A percentile compares a stretch with the other conserved stretches of the same genome.
Evolutionary conservation across 2,113 vertebrate species (phyloP).

Genomic region (Verasper variegatus): DNA sequence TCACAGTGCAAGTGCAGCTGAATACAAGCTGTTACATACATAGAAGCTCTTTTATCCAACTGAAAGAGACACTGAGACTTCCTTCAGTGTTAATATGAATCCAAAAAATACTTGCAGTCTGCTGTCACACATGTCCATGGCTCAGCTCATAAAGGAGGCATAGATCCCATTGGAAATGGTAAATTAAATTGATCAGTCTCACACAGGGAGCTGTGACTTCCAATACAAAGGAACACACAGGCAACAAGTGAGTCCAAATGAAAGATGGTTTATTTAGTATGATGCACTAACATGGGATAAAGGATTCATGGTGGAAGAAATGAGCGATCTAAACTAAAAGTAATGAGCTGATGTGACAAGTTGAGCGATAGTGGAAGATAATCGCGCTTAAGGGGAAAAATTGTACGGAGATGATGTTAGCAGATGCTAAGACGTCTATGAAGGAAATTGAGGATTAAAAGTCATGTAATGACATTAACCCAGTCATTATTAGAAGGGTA

Average conservation of each 20-base stretch:
- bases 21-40: constrained; percentile 1
- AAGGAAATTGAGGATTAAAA: neutral
- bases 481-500: neutral
- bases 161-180: neutral
- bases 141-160: neutral
- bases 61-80: constrained; percentile 20
- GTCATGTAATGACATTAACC: neutral
- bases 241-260: neutral
- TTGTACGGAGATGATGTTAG: neutral
- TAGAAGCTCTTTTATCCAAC: constrained; percentile 10
- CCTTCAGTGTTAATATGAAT: constrained; percentile 29
- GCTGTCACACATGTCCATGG: constrained; percentile 7
- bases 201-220: neutral
- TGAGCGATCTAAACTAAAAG: neutral
- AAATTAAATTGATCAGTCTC: neutral
- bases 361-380: constrained; percentile 1
- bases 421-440: neutral
- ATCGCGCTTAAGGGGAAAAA: neutral
- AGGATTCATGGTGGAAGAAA: neutral
- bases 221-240: neutral
- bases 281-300: neutral
- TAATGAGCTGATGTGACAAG: neutral
- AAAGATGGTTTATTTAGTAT: neutral
- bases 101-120: constrained; percentile 12
- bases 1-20: constrained; percentile 14